Base-by-base conservation (phyloP, 1,140 invertebrate species). In the Cydia splendana region DNA sequence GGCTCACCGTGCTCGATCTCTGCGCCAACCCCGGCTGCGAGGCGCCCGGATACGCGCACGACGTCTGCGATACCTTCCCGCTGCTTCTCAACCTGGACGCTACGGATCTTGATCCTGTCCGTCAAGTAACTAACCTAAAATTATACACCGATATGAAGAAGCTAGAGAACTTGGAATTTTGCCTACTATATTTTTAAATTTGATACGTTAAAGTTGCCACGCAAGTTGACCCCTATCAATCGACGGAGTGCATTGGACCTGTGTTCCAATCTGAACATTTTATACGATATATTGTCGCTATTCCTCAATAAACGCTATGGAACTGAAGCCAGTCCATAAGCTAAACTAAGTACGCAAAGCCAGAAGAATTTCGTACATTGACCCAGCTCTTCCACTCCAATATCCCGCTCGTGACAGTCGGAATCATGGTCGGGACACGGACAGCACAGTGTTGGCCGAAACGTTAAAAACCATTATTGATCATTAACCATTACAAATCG, bases 1-100 rank as follows among this genome's bases (percentile, higher is more conserved):
- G 89, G 0, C 80, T 93, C 2, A 78, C 80, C 3, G 75, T 88
- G 0, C 76, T 93, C 1, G 91, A 93, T 74, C 81, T 92, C 6
- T 85, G 90, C 2, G 88, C 85, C 5, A 93, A 93, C 76, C 90
- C 91, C 9, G 78, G 92, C 13, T 91, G 91, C 79, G 78, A 82
- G 4, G 76, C 77, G 2, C 83, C 82, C 2, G 85, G 87, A 0
- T 93, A 93, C 76, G 87, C 82, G 13, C 84, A 88, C 0, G 91
- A 91, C 4, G 77, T 88, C 7, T 82, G 88, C 57, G 88, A 87
- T 67, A 91, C 86, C 12, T 91, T 91, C 45, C 87, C 90, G 4
- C 38, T 80, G 0, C 79, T 93, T 10, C 78, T 91, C 1, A 82
- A 76, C 51, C 78, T 92, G 28, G 90, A 93, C 75, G 87, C 77